Percentiles rank a stretch among this genome's conserved stretches.
Conservation (phyloP, 2,113 vertebrate genomes). For the Alces alces region DNA sequence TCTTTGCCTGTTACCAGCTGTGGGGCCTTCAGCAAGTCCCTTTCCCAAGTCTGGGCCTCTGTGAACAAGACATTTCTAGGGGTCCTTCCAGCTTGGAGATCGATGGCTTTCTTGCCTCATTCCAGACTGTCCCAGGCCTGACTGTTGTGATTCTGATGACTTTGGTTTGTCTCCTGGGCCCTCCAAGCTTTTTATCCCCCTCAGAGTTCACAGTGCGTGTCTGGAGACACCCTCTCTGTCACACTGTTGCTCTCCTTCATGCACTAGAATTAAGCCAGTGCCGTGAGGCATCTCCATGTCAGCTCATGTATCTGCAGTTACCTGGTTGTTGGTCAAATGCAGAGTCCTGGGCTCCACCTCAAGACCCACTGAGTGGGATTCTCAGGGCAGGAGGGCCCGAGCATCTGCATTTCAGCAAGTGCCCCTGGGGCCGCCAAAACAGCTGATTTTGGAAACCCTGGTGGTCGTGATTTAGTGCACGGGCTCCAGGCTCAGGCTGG, state of each 20-base stretch:
- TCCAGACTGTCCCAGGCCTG: neutral
- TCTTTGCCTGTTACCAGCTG: neutral
- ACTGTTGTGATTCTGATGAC: neutral
- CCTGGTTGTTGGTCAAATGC: neutral
- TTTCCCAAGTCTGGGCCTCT: neutral
- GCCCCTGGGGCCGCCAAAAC: neutral
- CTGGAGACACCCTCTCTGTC: neutral
- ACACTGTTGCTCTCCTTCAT: neutral
- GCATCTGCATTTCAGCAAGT: neutral
- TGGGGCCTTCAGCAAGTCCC: neutral
- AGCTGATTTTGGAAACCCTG: neutral
- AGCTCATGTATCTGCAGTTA: fast-evolving
- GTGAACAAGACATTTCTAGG: too few species aligned
- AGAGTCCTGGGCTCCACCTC: neutral
- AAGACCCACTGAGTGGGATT: too few species aligned
- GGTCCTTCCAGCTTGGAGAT: neutral
- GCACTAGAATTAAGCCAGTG: neutral
- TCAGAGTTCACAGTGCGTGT: fast-evolving
- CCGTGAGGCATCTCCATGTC: neutral
- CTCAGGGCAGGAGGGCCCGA: neutral
- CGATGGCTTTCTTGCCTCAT: too few species aligned
- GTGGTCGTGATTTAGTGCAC: fast-evolving
- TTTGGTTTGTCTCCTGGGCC: neutral
- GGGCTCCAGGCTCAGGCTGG: neutral
- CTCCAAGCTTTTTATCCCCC: neutral